phyloP scores from a whole-genome alignment of 2,797 vertebrate genomes.

The Buceros bicornis region DNA sequence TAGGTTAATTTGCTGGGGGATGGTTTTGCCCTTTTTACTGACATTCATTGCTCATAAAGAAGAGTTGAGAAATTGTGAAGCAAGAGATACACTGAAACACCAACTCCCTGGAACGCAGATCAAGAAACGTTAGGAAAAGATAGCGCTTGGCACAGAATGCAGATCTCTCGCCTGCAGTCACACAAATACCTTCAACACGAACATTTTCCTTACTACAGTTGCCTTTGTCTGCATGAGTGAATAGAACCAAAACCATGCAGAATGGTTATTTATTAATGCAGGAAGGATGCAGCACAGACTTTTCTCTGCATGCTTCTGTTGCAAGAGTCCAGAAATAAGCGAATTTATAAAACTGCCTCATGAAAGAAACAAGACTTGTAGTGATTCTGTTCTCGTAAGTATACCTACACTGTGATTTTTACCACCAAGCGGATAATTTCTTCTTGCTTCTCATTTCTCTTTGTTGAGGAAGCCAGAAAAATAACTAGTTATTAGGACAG shows the following conservation, averaged over 20 bases:
- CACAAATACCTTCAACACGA: neutral
- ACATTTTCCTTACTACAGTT: conserved; percentile 29
- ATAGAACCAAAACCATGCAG: conserved; percentile 42
- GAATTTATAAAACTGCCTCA: conserved; percentile 49
- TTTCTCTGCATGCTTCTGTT: neutral
- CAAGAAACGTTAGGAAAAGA: neutral
- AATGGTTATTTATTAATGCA: conserved; percentile 75
- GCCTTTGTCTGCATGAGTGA: conserved; percentile 39
- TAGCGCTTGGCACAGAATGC: neutral
- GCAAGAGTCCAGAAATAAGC: conserved; percentile 39
- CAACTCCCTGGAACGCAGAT: neutral
- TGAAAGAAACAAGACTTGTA: conserved; percentile 65
- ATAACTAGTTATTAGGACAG: conserved; percentile 30
- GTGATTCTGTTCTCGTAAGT: conserved; percentile 65
- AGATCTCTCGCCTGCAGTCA: conserved; percentile 2
- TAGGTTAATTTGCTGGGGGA: neutral
- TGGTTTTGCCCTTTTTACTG: neutral
- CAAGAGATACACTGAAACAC: neutral
- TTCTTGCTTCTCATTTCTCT: neutral
- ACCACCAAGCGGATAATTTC: conserved; percentile 29
- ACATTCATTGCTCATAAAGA: neutral
- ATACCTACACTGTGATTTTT: conserved; percentile 62
- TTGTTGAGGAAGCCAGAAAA: conserved; percentile 40
- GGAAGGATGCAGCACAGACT: neutral
- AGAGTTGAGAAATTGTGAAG: neutral